Conservation (phyloP, 1,140 invertebrate genomes). For the Lasaia peninsularis region DNA sequence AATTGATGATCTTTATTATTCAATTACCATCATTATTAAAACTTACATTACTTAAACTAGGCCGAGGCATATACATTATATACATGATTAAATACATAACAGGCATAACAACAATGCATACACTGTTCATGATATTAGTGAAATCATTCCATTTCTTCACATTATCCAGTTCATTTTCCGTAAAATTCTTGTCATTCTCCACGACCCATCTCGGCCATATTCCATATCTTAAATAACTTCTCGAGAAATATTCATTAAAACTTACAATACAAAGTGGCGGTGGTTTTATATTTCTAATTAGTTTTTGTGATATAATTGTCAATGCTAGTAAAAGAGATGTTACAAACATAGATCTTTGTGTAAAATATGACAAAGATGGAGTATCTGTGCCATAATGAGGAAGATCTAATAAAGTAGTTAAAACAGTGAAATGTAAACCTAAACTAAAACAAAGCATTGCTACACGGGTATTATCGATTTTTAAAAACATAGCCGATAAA, state of each 20-base stretch:
- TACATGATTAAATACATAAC: slow-evolving; percentile 26
- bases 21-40: background rate
- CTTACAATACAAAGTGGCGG: slow-evolving; percentile 24
- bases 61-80: slow-evolving; percentile 22
- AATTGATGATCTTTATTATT: too few relatives aligned
- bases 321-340: slow-evolving; percentile 29
- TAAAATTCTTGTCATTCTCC: slow-evolving; percentile 1
- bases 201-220: slow-evolving; percentile 26
- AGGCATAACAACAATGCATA: slow-evolving; percentile 18
- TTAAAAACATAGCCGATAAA: slow-evolving; percentile 26
- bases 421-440: slow-evolving; percentile 33
- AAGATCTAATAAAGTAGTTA: slow-evolving; percentile 26
- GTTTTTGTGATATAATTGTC: slow-evolving; percentile 26
- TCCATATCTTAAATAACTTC: slow-evolving; percentile 21
- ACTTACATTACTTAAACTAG: background rate
- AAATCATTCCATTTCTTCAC: slow-evolving; percentile 30
- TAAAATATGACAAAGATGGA: slow-evolving; percentile 36
- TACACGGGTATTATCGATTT: slow-evolving; percentile 19
- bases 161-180: slow-evolving; percentile 6
- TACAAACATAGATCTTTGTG: slow-evolving; percentile 30
- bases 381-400: slow-evolving; percentile 32
- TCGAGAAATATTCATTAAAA: slow-evolving; percentile 26
- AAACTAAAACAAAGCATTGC: slow-evolving; percentile 32
- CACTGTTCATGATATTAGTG: slow-evolving; percentile 30
- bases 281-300: slow-evolving; percentile 18